Evolutionary conservation across 2,888 invertebrate species (phyloP), one percentile per base, ranked within the genome.

Genomic region (Marasmarcha lunaedactyla): DNA sequence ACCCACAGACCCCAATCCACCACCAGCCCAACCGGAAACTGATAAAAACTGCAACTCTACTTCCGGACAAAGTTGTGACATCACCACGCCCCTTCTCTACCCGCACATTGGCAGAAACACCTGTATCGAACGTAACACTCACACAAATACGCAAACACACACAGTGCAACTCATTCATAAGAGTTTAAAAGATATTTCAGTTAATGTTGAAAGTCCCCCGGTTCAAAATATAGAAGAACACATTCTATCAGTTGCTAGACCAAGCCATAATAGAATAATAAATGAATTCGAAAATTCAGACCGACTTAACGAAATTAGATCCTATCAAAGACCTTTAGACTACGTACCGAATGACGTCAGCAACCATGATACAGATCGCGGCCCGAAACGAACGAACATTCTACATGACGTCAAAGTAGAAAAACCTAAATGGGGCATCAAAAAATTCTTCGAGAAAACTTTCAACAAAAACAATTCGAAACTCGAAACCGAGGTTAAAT

Each of bases 21-120:
- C 49, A 44, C 44, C 36, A 40, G 33, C 50, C 6, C 54, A 59
- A 2, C 54, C 58, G 2, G 77, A 79, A 30, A 27, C 48, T 0
- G 81, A 79, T 44, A 81, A 79, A 40, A 77, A 74, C 48, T 74
- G 70, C 0, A 83, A 79, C 54, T 67, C 67, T 41, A 64, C 59
- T 0, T 37, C 47, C 0, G 42, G 51, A 0, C 63, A 60, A 20
- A 45, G 48, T 1, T 68, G 72, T 49, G 78, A 77, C 54, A 73
- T 71, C 41, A 64, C 66, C 3, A 72, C 73, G 1, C 89, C 89
- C 26, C 71, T 94, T 35, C 58, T 77, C 0, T 73, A 70, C 59
- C 61, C 77, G 0, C 93, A 91, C 57, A 93, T 94, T 64, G 95
- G 95, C 1, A 85, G 92, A 15, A 95, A 94, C 81, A 88, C 90